Evolutionary conservation across 2,888 invertebrate species (phyloP).

Genomic region (Coremacera marginata): DNA sequence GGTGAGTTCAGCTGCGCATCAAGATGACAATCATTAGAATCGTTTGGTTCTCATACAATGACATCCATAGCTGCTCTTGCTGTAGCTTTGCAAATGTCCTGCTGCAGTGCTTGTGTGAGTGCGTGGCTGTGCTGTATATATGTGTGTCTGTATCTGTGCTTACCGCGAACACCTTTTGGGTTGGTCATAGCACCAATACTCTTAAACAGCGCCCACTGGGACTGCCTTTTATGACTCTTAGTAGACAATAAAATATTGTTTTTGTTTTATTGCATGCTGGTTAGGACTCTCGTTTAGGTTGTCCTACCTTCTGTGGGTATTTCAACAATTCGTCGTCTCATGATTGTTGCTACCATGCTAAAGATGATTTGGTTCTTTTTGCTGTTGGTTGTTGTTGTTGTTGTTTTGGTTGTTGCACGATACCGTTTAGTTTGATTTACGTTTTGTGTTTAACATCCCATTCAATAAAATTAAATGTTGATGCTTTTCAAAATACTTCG

Average conservation of each 20-base stretch:
- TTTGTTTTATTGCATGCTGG: slow-evolving; percentile 1
- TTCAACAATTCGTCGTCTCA: not conserved
- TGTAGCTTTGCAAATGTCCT: not conserved
- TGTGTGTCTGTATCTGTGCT: not conserved
- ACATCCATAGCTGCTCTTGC: not conserved
- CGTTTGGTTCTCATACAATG: slow-evolving; percentile 30
- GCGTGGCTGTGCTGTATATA: not conserved
- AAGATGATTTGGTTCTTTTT: no score
- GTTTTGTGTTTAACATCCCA: no score
- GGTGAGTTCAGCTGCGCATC: slow-evolving; percentile 42
- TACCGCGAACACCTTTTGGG: not conserved
- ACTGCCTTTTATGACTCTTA: not conserved
- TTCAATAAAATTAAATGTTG: no score
- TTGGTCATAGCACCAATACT: not conserved
- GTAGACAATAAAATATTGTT: slow-evolving; percentile 7
- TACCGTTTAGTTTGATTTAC: no score
- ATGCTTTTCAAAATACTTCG: no score
- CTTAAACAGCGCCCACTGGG: not conserved
- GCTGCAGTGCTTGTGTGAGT: not conserved
- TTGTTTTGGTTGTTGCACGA: no score
- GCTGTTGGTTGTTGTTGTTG: no score
- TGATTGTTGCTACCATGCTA: no score
- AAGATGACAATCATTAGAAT: slow-evolving; percentile 54
- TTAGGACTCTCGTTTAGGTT: not conserved
- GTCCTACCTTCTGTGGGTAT: not conserved